Evolutionary conservation across 2,888 invertebrate species (phyloP), one percentile per base, ranked within the genome.

Genomic region (Kryphioiulus occultus): DNA sequence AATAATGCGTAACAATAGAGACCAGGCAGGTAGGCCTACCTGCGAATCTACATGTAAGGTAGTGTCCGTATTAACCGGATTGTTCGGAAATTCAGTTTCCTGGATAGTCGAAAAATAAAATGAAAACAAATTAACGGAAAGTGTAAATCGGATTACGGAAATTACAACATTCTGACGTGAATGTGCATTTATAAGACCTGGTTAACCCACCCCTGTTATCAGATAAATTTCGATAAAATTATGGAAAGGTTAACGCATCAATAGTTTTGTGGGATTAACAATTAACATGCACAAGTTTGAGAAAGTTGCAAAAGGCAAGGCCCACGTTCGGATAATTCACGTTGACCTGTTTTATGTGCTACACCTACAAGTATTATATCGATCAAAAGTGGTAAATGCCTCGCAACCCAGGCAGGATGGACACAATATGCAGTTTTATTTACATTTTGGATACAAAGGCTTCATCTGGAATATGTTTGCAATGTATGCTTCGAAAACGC

Each of bases 1-100:
- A 59, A 59, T n/a, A 59, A 59, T 59, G 19, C 59, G 59, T 59
- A 59, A 59, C 59, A n/a, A 59, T 59, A n/a, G 59, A n/a, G 59
- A 59, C 9, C n/a, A 4, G n/a, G 4, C 59, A 47, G 15, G 1
- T 47, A 47, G 39, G 39, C 39, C 39, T 39, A 5, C 9, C 5
- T 3, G 9, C 39, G 39, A 9, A 39, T 39, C 3, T 39, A 39
- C 39, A 9, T 39, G n/a, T n/a, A n/a, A n/a, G n/a, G n/a, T 39
- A 39, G 3, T 5, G 5, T 39, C 39, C 39, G 5, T 3, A 39
- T 5, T 39, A 39, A 5, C 39, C 39, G 39, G 39, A 9, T 39
- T 39, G 5, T 39, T 39, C 5, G 39, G 39, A 39, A 39, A 39
- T 39, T 39, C 39, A 39, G 39, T 39, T 39, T 9, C 9, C 39